These are phyloP conservation scores for Oceanites oceanicus DNA, from an alignment of 2,113 vertebrate species.

Conservation along the genomic window DNA sequence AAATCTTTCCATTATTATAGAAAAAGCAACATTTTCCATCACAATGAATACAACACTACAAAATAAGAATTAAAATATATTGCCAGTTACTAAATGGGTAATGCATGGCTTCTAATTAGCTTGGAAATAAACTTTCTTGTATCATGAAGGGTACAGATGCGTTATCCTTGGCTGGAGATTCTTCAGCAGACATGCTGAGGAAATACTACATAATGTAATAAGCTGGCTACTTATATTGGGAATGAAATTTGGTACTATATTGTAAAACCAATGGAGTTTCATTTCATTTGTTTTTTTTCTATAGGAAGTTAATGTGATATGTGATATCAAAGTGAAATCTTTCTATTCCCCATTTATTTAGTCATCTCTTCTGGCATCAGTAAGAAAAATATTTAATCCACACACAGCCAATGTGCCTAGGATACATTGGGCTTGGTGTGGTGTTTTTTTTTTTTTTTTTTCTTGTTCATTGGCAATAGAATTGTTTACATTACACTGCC, in stretches of 20 bases:
- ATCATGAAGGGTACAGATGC: not conserved
- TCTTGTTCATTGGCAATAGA: not conserved
- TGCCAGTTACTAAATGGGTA: slow-evolving; percentile 58
- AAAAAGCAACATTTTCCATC: not conserved
- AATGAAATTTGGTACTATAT: not conserved
- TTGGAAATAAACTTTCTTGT: slow-evolving; percentile 25
- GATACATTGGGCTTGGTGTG: not conserved
- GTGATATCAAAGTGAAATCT: not conserved
- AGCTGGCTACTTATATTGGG: not conserved
- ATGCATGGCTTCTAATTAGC: slow-evolving; percentile 49
- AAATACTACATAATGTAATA: slow-evolving; percentile 31
- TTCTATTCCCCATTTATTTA: not conserved
- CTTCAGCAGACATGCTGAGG: slow-evolving; percentile 43
- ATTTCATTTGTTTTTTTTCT: not conserved
- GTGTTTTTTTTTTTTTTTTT: not conserved
- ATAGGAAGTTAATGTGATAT: not conserved
- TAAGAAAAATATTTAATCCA: not conserved
- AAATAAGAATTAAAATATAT: slow-evolving; percentile 66
- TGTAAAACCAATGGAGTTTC: not conserved
- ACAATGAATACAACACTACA: not conserved
- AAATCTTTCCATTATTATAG: not conserved
- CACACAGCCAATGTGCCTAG: not conserved
- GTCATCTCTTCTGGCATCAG: not conserved
- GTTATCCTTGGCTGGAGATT: not conserved
- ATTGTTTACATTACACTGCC: not conserved